Base-by-base conservation (phyloP, 1,140 invertebrate genomes). In the Plutomurus gul region DNA sequence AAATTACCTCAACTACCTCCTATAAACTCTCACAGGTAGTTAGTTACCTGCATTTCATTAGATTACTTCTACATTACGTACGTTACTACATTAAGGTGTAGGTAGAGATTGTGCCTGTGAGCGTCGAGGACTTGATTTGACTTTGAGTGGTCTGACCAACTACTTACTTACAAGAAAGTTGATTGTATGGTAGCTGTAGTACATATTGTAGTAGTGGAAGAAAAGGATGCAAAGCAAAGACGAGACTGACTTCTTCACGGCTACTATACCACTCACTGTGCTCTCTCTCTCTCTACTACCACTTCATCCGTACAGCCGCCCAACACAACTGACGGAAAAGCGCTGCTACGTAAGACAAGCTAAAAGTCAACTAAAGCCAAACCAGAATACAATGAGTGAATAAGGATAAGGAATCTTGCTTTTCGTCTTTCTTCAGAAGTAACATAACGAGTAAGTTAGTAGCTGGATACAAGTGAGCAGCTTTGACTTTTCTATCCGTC, bases 61-160 rank as follows among this genome's bases (percentile, higher is more conserved):
- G 56, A 65, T 65, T 65, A 65, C 30, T 56, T 56, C 30, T 8
- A n/a, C 43, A 46, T 46, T 46, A 46, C n/a, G 3, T 5, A 65
- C 30, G 36, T 65, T 65, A n/a, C n/a, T n/a, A 65, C 56, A 65
- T 65, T 16, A 65, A 65, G 56, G 56, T 65, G 56, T 65, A 65
- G 56, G 30, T 33, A 30, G 56, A 65, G 56, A 65, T 65, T 65
- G 56, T 65, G 56, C 56, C 56, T 65, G 30, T 65, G 56, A 65
- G 56, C 56, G 11, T 65, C 56, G 56, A 65, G 56, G 56, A 65
- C 56, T 65, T 65, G 56, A 65, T 65, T 65, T 65, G 56, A 65
- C 56, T 65, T 65, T 65, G 56, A 65, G 30, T 65, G 27, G 56
- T n/a, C 56, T 36, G 27, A n/a, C 30, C 10, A 6, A 60, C 51